These are phyloP conservation scores for Orcinus orca DNA, from an alignment of 2,113 vertebrate species.

Conservation along the genomic window DNA sequence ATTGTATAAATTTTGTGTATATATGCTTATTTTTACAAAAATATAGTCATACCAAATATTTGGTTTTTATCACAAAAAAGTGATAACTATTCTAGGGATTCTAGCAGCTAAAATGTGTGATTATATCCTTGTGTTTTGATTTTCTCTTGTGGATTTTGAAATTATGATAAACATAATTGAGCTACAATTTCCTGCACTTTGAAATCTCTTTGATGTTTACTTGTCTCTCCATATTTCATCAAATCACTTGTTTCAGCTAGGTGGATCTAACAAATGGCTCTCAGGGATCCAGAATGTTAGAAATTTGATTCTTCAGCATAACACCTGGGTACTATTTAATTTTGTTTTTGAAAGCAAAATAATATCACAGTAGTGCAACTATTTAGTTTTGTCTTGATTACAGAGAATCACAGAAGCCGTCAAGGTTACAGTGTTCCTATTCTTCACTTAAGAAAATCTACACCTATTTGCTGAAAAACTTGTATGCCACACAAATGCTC, in stretches of 20 bases:
- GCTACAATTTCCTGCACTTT: constrained; percentile 20
- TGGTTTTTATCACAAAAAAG: not conserved
- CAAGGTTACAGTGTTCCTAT: not conserved
- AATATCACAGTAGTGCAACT: not conserved
- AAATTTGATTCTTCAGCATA: not conserved
- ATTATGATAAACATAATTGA: not conserved
- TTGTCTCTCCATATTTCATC: not conserved
- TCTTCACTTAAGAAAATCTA: not conserved
- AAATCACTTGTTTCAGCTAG: not conserved
- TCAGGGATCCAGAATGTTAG: not conserved
- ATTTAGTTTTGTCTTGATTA: not conserved
- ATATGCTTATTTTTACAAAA: not conserved
- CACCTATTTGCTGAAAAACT: not conserved
- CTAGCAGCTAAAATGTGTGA: not conserved
- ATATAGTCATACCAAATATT: not conserved
- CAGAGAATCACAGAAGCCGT: not conserved
- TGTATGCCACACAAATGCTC: not conserved
- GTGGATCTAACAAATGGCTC: not conserved
- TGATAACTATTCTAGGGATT: not conserved
- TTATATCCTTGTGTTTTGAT: constrained; percentile 25
- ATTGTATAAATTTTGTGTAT: not conserved
- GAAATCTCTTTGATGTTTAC: not conserved
- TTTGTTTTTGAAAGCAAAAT: not conserved
- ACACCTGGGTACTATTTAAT: not conserved
- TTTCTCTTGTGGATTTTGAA: constrained; percentile 36